phyloP scores from a whole-genome alignment of 2,113 vertebrate genomes.

The Leucosticte australis region DNA sequence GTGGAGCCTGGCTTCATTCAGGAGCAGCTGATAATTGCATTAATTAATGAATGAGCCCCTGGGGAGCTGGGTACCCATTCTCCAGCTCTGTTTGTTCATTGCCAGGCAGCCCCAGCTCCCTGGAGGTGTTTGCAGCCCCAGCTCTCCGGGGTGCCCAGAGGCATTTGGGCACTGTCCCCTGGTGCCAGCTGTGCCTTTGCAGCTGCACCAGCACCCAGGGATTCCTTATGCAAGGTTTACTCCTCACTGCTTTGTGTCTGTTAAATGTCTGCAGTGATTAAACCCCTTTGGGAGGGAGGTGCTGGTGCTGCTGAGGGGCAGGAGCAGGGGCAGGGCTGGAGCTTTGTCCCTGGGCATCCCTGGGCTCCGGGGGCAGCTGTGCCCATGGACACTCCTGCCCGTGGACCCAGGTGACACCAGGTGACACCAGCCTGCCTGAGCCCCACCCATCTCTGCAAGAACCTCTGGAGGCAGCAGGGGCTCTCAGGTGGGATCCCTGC shows the following conservation, averaged over 20 bases:
- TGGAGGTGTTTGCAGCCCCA: no score
- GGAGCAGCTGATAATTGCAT: neutral
- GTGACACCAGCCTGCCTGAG: neutral
- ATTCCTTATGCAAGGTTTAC: neutral
- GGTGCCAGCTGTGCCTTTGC: conserved; percentile 10
- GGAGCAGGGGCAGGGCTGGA: neutral
- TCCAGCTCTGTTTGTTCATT: neutral
- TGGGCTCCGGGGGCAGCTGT: rapidly evolving
- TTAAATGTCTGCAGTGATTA: neutral
- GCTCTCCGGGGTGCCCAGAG: neutral
- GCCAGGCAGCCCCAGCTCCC: neutral
- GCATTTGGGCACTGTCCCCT: neutral
- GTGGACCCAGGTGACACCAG: neutral
- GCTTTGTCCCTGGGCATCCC: neutral
- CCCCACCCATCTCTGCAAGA: rapidly evolving
- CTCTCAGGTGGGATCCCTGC: neutral
- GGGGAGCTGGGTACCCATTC: neutral
- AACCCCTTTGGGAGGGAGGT: neutral
- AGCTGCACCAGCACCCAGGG: neutral
- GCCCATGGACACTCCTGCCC: neutral
- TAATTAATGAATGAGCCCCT: neutral
- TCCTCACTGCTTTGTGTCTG: neutral
- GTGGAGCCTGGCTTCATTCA: neutral
- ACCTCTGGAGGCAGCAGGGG: neutral
- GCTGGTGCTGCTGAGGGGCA: neutral